These are phyloP conservation scores for Phrynosoma platyrhinos DNA, from an alignment of 2,113 vertebrate species.

Conservation along the genomic window DNA sequence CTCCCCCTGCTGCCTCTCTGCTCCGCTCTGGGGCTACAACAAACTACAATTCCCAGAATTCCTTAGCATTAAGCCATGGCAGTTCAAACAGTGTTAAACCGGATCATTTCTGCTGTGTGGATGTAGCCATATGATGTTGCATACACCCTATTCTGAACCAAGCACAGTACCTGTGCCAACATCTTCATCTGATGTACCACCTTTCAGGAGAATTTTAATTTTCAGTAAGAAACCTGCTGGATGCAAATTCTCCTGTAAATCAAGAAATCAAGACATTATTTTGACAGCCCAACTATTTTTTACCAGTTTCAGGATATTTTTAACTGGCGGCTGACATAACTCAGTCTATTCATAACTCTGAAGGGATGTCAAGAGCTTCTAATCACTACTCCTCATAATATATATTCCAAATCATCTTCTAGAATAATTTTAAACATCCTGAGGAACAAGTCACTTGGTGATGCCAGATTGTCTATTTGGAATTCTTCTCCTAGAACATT, in stretches of 20 bases:
- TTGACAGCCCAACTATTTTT: slow-evolving; percentile 50
- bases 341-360: slow-evolving; percentile 24
- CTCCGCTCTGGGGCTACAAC: too few species aligned
- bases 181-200: slow-evolving; percentile 76
- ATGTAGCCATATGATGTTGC: too few species aligned
- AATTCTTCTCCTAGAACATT: not conserved
- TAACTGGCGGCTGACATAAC: slow-evolving; percentile 19
- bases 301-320: slow-evolving; percentile 51
- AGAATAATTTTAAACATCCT: slow-evolving; percentile 37
- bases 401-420: not conserved
- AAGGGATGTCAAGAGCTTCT: not conserved
- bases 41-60: too few species aligned
- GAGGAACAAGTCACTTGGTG: slow-evolving; percentile 23
- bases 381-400: slow-evolving; percentile 10
- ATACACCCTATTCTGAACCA: slow-evolving; percentile 4
- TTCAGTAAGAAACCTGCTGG: slow-evolving; percentile 87
- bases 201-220: slow-evolving; percentile 87
- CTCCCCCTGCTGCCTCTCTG: not conserved
- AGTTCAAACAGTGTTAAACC: too few species aligned
- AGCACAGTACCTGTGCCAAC: slow-evolving; percentile 80
- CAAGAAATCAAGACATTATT: slow-evolving; percentile 61
- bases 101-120: too few species aligned
- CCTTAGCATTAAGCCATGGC: too few species aligned
- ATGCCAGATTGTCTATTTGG: not conserved
- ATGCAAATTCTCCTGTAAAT: slow-evolving; percentile 82